Evolutionary conservation across 2,797 vertebrate genomes (phyloP), one percentile per base, ranked within the genome.

Genomic region (Perodicticus potto): DNA sequence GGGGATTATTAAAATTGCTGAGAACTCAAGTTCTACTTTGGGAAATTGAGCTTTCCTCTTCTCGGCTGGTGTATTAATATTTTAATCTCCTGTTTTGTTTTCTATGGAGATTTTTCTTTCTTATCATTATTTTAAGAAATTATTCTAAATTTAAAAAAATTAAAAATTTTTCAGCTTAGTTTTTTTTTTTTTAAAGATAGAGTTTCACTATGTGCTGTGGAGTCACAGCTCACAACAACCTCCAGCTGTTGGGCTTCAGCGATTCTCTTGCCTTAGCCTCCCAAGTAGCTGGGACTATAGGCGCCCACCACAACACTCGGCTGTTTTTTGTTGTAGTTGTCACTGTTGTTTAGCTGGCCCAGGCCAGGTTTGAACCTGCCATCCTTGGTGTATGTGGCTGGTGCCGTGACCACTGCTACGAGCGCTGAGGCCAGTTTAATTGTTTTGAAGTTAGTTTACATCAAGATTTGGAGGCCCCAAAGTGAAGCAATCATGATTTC

Each of bases 1-100:
- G 7, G 53, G 5, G 29, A 16, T 43, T 86, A 27, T 65, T 69
- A 89, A 81, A 70, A 65, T 89, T 61, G 95, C 77, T 73, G 32
- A 20, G 70, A 83, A 19, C 14, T 93, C 17, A 67, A 83, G 16
- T 14, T 93, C 11, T 57, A 16, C 61, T 92, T 84, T 84, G 55
- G 72, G 78, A 86, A 89, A 63, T 14, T 10, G 19, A 45, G 7
- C 34, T 96, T 95, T 91, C 25, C 14, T 95, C 34, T 77, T 87
- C 67, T 93, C 34, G 84, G 34, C 2, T 16, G 59, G 2, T 70
- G 22, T 59, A 19, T 82, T 92, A 37, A 70, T 77, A 67, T 81
- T 94, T 96, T 11, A 9, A 19, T 40, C 69, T 80, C 22, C 25
- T 65, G 17, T 73, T 96, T 94, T 70, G 25, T 90, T 83, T 96